Evolutionary conservation across 2,888 invertebrate genomes (phyloP).

Genomic region (Melinaea menophilus): DNA sequence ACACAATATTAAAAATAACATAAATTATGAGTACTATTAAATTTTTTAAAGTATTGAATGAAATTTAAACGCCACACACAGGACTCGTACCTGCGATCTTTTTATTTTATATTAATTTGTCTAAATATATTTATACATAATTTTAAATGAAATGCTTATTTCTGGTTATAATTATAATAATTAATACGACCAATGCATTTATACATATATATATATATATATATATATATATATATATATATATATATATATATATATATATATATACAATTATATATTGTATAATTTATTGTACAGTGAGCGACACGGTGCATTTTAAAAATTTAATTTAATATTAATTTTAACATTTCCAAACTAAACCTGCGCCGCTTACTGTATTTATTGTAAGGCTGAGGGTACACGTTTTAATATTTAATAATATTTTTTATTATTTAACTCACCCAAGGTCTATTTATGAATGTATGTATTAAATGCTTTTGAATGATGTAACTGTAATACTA

Average conservation of each 20-base stretch:
- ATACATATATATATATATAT: not conserved
- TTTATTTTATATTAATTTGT: too few species aligned
- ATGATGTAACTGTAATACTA: conserved; percentile 39
- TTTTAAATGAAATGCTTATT: too few species aligned
- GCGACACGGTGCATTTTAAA: not conserved
- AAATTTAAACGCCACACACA: too few species aligned
- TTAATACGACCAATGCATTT: not conserved
- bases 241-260: not conserved
- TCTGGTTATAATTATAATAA: not conserved
- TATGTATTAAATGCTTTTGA: conserved; percentile 38
- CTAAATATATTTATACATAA: too few species aligned
- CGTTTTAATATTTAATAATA: not conserved
- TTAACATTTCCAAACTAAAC: too few species aligned
- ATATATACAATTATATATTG: not conserved
- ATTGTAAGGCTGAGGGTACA: conserved; percentile 2
- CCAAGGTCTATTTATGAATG: conserved; percentile 15
- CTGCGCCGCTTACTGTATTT: not conserved
- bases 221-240: not conserved
- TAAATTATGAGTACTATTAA: too few species aligned
- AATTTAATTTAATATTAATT: too few species aligned
- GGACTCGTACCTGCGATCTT: too few species aligned
- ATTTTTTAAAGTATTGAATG: too few species aligned
- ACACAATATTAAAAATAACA: too few species aligned
- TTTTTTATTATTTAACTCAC: conserved; percentile 5
- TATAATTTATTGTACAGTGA: not conserved